Base-by-base conservation (phyloP, 2,113 vertebrate genomes). In the Sorex araneus region DNA sequence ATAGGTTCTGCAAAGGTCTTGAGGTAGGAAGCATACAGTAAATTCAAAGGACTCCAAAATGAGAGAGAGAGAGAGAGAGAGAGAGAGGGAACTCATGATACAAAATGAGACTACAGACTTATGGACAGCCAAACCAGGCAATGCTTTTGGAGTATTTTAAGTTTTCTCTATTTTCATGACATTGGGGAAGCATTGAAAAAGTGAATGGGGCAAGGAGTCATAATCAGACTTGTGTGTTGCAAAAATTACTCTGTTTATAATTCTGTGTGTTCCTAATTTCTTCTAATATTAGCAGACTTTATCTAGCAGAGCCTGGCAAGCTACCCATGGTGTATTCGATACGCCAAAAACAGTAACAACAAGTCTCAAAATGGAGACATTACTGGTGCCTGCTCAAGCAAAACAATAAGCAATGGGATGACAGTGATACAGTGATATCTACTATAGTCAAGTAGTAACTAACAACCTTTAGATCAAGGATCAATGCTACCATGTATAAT, bases 1-100 rank as follows among this genome's bases (percentile, higher is more conserved):
- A 64, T 1, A 34, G 13, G 50, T 8, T 2, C 13, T 60, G 40
- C 18, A 60, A 86, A 85, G 32, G 21, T 86, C 28, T 66, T 70
- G 25, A 85, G 43, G 32, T 45, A 63, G 50, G 13, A 86, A 90
- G 3, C 9, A 15, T 32, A 45, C 0, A 15, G 21, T 3, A 30
- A 54, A 10, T n/a, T 78, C 71, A 78, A 77, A 89, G 10, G 16
- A 67, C 28, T 69, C 64, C 27, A 40, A 78, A 40, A 50, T 25
- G 6, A 6, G 3, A 0, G 0, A 25, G 10, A 7, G 36, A 2
- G 0, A 25, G 18, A 7, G 36, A 1, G 13, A 76, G 8, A 8
- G 2, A 70, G 28, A 50, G 11, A 88, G 6, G 70, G 23, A 25
- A 36, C 0, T 66, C 57, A 0, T 21, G 12, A n/a, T 27, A 19